A percentile compares a stretch with the other conserved stretches of the same genome.
Evolutionary conservation across 2,888 invertebrate species (phyloP).

Genomic region (Gastrophysa polygoni): DNA sequence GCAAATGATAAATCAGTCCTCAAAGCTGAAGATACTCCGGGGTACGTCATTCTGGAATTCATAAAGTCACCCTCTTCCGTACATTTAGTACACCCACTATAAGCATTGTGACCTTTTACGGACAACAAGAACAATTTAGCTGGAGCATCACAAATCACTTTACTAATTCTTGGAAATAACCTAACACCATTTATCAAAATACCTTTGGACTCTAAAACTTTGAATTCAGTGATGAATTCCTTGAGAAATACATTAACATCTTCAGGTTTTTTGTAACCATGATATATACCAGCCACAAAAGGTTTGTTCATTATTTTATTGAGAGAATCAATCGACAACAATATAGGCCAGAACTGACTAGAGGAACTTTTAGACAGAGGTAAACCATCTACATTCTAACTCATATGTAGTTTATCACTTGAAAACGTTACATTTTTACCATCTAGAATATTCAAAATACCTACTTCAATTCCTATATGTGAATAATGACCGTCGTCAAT

Average conservation of each 20-base stretch:
- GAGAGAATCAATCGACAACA: constrained; percentile 11
- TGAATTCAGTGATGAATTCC: constrained; percentile 8
- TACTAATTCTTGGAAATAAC: constrained; percentile 11
- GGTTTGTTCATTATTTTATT: constrained; percentile 11
- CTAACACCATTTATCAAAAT: constrained; percentile 11
- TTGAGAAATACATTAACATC: constrained; percentile 13
- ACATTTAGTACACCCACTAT: constrained; percentile 8
- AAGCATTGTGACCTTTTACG: constrained; percentile 10
- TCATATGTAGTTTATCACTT: constrained; percentile 7
- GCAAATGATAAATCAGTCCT: constrained; percentile 8
- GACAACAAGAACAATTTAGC: constrained; percentile 8
- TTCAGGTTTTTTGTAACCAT: constrained; percentile 10
- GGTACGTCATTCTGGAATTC: constrained; percentile 4
- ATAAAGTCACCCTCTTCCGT: constrained; percentile 7
- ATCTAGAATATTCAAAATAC: constrained; percentile 6
- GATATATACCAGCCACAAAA: constrained; percentile 4
- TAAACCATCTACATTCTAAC: constrained; percentile 9
- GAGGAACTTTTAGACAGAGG: constrained; percentile 11
- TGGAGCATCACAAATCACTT: constrained; percentile 9
- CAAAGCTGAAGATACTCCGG: constrained; percentile 7
- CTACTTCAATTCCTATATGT: constrained; percentile 7
- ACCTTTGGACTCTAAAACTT: constrained; percentile 9
- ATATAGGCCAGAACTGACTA: constrained; percentile 10
- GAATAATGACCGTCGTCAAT: constrained; percentile 8
- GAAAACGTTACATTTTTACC: constrained; percentile 2